Evolutionary conservation across 2,113 vertebrate genomes (phyloP).

Genomic region (Chloropsis hardwickii): DNA sequence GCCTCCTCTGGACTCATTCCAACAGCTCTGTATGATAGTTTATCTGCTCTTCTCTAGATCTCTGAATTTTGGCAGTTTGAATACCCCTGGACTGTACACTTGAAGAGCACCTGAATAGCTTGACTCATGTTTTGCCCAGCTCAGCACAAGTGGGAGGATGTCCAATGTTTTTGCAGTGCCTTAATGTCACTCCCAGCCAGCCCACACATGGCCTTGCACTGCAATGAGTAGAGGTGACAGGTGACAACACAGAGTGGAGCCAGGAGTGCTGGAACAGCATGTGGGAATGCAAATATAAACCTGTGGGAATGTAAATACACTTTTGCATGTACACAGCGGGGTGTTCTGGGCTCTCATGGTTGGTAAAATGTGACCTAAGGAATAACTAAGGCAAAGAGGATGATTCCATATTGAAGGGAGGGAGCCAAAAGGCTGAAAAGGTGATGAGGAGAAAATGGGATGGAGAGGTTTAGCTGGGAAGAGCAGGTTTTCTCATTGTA

Average conservation of each 20-base stretch:
- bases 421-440: neutral
- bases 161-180: neutral
- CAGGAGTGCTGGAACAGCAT: neutral
- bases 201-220: neutral
- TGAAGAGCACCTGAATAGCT: neutral
- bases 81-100: neutral
- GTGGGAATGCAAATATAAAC: neutral
- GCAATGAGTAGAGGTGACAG: neutral
- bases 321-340: neutral
- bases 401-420: neutral
- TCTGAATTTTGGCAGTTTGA: neutral
- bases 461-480: neutral
- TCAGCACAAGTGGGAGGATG: neutral
- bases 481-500: neutral
- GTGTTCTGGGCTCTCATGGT: neutral
- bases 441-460: neutral
- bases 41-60: neutral
- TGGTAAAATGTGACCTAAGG: neutral
- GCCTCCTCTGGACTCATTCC: neutral
- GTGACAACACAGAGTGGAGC: neutral
- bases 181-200: neutral
- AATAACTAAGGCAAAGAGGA: neutral
- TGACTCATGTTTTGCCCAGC: neutral
- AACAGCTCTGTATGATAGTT: neutral
- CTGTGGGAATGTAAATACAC: neutral